These are phyloP conservation scores for Drosophila lutescens DNA, from an alignment of 2,888 invertebrate genomes.

Conservation along the genomic window DNA sequence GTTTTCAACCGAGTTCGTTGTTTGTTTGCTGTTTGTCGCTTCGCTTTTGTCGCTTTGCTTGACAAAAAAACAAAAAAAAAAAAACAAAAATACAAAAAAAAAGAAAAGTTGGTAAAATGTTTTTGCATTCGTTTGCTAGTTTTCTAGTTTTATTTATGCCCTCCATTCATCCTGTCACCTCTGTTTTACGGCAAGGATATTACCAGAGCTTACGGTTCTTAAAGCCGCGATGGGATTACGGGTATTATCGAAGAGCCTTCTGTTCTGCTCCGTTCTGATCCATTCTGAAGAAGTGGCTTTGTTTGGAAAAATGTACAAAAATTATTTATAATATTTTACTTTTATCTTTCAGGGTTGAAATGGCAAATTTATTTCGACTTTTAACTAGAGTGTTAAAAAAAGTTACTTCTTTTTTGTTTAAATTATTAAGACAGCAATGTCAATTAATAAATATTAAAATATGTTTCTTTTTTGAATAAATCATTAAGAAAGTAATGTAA, in stretches of 20 bases:
- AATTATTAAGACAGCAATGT: too few species aligned
- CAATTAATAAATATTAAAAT: too few species aligned
- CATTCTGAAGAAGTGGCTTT: background rate
- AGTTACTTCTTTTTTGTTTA: too few species aligned
- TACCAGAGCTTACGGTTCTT: constrained; percentile 17
- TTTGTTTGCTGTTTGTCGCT: constrained; percentile 67
- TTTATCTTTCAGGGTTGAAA: too few species aligned
- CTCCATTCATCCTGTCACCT: constrained; percentile 27
- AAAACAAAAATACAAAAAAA: background rate
- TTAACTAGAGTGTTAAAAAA: too few species aligned
- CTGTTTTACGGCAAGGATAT: constrained; percentile 10
- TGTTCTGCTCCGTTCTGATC: background rate
- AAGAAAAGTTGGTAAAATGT: constrained; percentile 51
- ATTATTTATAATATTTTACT: too few species aligned
- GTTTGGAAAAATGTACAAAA: too few species aligned
- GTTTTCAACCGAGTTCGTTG: constrained; percentile 47
- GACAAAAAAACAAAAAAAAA: constrained; percentile 13
- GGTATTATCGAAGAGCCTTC: background rate
- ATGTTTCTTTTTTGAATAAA: too few species aligned
- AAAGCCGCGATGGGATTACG: background rate
- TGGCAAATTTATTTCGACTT: too few species aligned
- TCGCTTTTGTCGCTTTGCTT: constrained; percentile 26
- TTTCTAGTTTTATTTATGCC: constrained; percentile 49
- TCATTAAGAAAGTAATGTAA: too few species aligned
- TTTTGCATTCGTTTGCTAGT: constrained; percentile 59